Conservation (phyloP, 2,113 vertebrate species). For the Synodontis membranacea region DNA sequence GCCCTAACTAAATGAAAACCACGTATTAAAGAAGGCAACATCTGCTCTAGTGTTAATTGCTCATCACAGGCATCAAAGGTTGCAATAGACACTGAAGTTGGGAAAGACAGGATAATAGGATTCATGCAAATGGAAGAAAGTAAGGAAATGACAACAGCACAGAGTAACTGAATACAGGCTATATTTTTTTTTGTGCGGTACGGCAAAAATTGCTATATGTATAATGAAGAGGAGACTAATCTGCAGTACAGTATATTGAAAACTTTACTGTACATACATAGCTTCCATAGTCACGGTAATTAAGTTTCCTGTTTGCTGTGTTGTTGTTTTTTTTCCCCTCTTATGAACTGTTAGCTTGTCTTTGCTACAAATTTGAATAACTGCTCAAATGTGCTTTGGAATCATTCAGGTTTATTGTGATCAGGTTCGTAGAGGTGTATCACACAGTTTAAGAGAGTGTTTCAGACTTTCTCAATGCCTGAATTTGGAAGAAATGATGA, state of each 20-base stretch:
- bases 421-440: not conserved
- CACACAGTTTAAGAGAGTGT: not conserved
- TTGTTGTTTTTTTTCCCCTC: too few species aligned
- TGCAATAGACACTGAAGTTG: constrained; percentile 11
- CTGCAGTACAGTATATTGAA: not conserved
- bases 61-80: constrained; percentile 43
- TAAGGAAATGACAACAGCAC: not conserved
- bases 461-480: not conserved
- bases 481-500: not conserved
- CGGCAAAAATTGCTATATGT: not conserved
- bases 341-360: not conserved
- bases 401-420: not conserved
- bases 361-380: not conserved
- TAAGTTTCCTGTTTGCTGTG: not conserved
- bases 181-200: not conserved
- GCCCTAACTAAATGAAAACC: constrained; percentile 45
- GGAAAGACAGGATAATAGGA: not conserved
- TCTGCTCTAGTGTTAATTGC: constrained; percentile 52
- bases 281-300: not conserved
- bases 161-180: not conserved
- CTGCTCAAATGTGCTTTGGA: not conserved
- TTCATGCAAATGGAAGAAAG: not conserved
- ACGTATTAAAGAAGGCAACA: constrained; percentile 49
- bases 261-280: not conserved
- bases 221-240: not conserved